Evolutionary conservation across 2,797 vertebrate species (phyloP), one percentile per base, ranked within the genome.

Genomic region (Phalloptychus januarius): DNA sequence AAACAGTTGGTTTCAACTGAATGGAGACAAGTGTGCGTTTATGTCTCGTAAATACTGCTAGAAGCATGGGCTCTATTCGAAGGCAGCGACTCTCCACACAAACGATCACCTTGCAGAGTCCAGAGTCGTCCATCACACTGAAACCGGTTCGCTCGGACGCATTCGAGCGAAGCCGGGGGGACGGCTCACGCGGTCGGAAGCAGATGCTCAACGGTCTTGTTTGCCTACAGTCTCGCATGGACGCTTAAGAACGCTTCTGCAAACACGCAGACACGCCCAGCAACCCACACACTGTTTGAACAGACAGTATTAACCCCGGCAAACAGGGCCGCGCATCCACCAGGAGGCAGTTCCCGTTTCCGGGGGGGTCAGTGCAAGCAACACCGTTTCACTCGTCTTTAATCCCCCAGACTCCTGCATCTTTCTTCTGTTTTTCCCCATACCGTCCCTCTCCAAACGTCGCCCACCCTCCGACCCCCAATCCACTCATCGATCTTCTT

Each of bases 321-420:
- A 94, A 94, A 92, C 90, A 90, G 69, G 48, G 77, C 78, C 33
- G 85, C 25, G 76, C 77, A 88, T 91, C 91, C 89, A 92, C 93
- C 90, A 89, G 77, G 74, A 74, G 40, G 42, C 40, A 13, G 72
- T 28, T 79, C 86, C 61, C 28, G 40, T 85, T 91, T 87, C 81
- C 72, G 4, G 72, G 67, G 54, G 83, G 90, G 92, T 91, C 91
- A 88, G 80, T 28, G 12, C 65, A 73, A 83, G 80, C 31, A 79
- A 83, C 74, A 74, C 72, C 70, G 8, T 91, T 87, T 85, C 88
- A 88, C 86, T 87, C 75, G 80, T 89, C 61, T 86, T 89, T 85
- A 78, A 91, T 86, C 70, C 65, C 48, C 70, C 65, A 16, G 38
- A 10, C 72, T 20, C 42, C 74, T 81, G 65, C 23, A 11, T 79